phyloP scores from a whole-genome alignment of 2,113 vertebrate species.

The Hippocampus zosterae region DNA sequence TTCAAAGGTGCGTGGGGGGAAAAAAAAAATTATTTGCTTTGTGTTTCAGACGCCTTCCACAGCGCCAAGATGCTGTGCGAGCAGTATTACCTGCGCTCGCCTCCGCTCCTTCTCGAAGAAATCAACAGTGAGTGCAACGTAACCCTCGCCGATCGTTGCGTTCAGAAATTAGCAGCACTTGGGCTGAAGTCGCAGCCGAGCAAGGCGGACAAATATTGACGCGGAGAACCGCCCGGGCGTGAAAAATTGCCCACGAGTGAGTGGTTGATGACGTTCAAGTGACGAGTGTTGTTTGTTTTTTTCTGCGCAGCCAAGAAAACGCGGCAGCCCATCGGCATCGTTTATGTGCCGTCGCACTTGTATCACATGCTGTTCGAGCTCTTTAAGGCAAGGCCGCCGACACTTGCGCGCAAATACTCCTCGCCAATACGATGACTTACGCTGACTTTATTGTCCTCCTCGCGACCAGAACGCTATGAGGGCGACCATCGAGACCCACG shows the following conservation, averaged over 20 bases:
- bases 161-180: too few species aligned
- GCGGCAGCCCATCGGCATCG: constrained; percentile 79
- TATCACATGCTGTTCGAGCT: constrained; percentile 97
- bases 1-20: not conserved
- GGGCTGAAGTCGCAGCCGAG: too few species aligned
- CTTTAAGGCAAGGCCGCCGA: constrained; percentile 81
- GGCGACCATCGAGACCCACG: constrained; percentile 87
- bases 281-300: not conserved
- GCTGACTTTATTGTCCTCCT: not conserved
- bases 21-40: not conserved
- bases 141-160: too few species aligned
- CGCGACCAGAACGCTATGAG: constrained; percentile 87
- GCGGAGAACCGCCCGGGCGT: constrained; percentile 19
- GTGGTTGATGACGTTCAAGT: constrained; percentile 10
- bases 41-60: constrained; percentile 78
- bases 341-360: constrained; percentile 91
- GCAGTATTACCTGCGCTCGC: constrained; percentile 87
- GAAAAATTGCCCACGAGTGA: constrained; percentile 6
- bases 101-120: constrained; percentile 80
- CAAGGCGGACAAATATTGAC: constrained; percentile 44
- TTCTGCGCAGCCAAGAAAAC: constrained; percentile 65
- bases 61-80: constrained; percentile 91
- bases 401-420: not conserved
- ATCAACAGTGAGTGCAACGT: constrained; percentile 73
- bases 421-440: too few species aligned